These are phyloP conservation scores for Aspidapion aeneum DNA, from an alignment of 2,888 invertebrate species.

Conservation along the genomic window DNA sequence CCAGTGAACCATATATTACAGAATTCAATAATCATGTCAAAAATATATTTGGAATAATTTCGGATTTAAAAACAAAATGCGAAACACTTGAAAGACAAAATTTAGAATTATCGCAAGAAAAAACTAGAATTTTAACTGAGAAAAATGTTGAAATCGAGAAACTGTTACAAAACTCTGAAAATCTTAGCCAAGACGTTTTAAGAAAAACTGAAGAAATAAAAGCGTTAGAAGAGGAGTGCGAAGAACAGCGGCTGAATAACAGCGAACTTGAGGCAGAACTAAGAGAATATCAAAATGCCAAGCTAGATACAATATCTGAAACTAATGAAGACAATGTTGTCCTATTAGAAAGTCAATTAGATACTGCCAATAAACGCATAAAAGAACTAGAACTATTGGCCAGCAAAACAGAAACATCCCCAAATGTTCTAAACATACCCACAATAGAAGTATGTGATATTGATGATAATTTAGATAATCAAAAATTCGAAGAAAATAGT, in stretches of 20 bases:
- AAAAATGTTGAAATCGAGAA: slow-evolving; percentile 47
- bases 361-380: slow-evolving; percentile 45
- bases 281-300: slow-evolving; percentile 58
- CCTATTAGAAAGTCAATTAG: slow-evolving; percentile 62
- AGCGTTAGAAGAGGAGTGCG: slow-evolving; percentile 56
- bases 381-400: slow-evolving; percentile 44
- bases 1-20: slow-evolving; percentile 32
- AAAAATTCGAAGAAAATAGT: not conserved
- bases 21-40: slow-evolving; percentile 49
- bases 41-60: slow-evolving; percentile 54
- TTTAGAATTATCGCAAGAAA: slow-evolving; percentile 55
- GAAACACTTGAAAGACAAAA: slow-evolving; percentile 55
- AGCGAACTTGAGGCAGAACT: slow-evolving; percentile 65
- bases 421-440: not conserved
- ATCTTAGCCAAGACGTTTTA: slow-evolving; percentile 43
- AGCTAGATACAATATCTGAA: slow-evolving; percentile 63
- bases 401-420: slow-evolving; percentile 1
- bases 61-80: slow-evolving; percentile 58
- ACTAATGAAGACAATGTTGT: slow-evolving; percentile 66
- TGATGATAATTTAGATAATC: slow-evolving; percentile 12
- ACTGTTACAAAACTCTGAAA: slow-evolving; percentile 42
- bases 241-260: slow-evolving; percentile 67
- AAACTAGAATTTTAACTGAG: slow-evolving; percentile 39
- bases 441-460: slow-evolving; percentile 9
- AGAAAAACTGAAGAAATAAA: slow-evolving; percentile 45